These are phyloP conservation scores for Ophion ellenae DNA, from an alignment of 2,888 invertebrate species.

Conservation along the genomic window DNA sequence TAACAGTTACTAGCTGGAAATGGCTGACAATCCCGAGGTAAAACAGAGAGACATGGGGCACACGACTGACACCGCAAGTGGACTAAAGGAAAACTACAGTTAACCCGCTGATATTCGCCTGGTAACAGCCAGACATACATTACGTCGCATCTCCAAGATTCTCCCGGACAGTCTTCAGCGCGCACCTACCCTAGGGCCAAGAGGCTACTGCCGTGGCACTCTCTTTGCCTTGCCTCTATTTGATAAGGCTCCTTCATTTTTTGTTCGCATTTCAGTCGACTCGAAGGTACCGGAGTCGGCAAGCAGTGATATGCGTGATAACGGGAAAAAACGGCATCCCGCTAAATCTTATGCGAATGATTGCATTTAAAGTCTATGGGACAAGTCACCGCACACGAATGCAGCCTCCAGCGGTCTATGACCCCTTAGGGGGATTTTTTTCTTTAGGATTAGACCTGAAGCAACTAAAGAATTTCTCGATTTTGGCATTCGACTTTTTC, in stretches of 20 bases:
- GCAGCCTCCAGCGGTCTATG: too few relatives aligned
- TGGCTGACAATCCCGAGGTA: slow-evolving; percentile 64
- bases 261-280: too few relatives aligned
- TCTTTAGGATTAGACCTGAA: too few relatives aligned
- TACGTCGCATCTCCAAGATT: slow-evolving; percentile 39
- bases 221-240: neutral
- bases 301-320: too few relatives aligned
- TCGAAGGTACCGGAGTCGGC: too few relatives aligned
- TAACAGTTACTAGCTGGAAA: slow-evolving; percentile 71
- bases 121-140: slow-evolving; percentile 49
- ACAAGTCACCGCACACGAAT: too few relatives aligned
- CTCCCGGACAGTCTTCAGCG: slow-evolving; percentile 35
- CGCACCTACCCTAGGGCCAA: slow-evolving; percentile 19
- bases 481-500: too few relatives aligned
- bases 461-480: too few relatives aligned
- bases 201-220: neutral
- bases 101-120: slow-evolving; percentile 59
- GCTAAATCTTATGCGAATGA: too few relatives aligned
- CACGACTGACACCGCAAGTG: slow-evolving; percentile 60
- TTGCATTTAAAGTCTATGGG: too few relatives aligned
- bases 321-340: too few relatives aligned
- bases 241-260: neutral
- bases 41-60: slow-evolving; percentile 58
- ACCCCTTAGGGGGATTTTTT: too few relatives aligned
- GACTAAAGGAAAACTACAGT: slow-evolving; percentile 65